These are phyloP conservation scores for Eristalis intricaria DNA, from an alignment of 2,888 invertebrate genomes.

Conservation along the genomic window DNA sequence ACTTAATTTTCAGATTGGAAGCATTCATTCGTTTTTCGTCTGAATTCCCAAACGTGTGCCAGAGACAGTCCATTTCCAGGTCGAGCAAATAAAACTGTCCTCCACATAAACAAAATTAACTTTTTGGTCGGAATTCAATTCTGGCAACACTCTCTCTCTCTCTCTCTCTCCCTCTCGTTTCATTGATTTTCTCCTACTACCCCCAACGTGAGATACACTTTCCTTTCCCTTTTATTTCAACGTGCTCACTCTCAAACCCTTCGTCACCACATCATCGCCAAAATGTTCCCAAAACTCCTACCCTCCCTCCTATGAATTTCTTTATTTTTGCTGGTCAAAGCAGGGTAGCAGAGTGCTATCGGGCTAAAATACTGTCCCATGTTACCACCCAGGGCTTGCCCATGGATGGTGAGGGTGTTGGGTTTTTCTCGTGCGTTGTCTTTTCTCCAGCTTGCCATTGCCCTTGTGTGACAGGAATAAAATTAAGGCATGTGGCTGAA, in stretches of 20 bases:
- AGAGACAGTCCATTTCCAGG: neutral
- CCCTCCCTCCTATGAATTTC: neutral
- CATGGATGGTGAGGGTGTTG: neutral
- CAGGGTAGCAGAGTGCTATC: neutral
- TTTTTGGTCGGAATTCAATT: conserved; percentile 2
- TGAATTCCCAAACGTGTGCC: neutral
- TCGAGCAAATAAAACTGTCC: neutral
- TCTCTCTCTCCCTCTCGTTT: neutral
- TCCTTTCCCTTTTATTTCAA: neutral
- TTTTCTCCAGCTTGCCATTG: neutral
- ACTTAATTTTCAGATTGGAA: neutral
- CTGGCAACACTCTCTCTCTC: conserved; percentile 29
- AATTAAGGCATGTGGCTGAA: conserved; percentile 52
- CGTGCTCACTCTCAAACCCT: too few relatives aligned
- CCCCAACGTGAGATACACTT: neutral
- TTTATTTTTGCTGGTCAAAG: neutral
- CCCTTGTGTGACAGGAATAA: conserved; percentile 48
- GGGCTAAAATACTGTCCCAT: neutral
- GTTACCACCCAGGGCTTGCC: conserved; percentile 7
- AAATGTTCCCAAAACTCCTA: conserved; percentile 9
- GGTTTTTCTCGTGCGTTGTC: neutral
- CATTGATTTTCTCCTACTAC: conserved; percentile 17
- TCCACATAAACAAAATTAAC: neutral
- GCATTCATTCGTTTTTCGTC: neutral
- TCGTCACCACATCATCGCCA: conserved; percentile 11